Evolutionary conservation across 1,140 invertebrate genomes (phyloP).

Genomic region (Apis florea): DNA sequence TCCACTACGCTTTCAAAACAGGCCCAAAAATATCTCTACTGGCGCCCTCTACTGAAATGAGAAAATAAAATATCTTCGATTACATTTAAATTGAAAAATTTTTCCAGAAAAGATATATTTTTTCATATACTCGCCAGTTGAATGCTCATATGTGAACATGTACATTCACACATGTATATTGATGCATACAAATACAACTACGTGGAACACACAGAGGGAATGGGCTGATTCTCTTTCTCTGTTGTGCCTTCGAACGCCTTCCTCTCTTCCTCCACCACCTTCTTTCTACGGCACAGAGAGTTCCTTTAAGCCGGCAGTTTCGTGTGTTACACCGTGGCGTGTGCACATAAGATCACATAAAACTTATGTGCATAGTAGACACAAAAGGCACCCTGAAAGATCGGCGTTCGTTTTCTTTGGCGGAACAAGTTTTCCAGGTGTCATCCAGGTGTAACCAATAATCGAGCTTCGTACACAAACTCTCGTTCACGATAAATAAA

Average conservation of each 20-base stretch:
- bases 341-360: conserved; percentile 40
- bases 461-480: neutral
- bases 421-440: conserved; percentile 45
- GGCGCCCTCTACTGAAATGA: conserved; percentile 1
- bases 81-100: neutral
- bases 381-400: conserved; percentile 19
- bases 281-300: conserved; percentile 58
- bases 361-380: neutral
- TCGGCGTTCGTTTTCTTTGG: neutral
- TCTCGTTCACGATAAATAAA: conserved; percentile 10
- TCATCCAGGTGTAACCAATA: conserved; percentile 42
- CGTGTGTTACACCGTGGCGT: conserved; percentile 61
- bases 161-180: too few relatives aligned
- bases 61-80: neutral
- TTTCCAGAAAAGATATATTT: neutral
- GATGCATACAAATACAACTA: conserved; percentile 3
- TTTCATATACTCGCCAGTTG: neutral
- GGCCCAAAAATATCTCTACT: neutral
- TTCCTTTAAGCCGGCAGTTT: conserved; percentile 63
- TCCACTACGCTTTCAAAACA: conserved; percentile 15
- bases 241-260: conserved; percentile 17
- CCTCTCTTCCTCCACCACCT: conserved; percentile 56
- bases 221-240: conserved; percentile 42
- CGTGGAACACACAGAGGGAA: conserved; percentile 40
- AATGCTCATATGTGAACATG: neutral